phyloP scores from a whole-genome alignment of 2,113 vertebrate genomes.

The Diadophis punctatus region DNA sequence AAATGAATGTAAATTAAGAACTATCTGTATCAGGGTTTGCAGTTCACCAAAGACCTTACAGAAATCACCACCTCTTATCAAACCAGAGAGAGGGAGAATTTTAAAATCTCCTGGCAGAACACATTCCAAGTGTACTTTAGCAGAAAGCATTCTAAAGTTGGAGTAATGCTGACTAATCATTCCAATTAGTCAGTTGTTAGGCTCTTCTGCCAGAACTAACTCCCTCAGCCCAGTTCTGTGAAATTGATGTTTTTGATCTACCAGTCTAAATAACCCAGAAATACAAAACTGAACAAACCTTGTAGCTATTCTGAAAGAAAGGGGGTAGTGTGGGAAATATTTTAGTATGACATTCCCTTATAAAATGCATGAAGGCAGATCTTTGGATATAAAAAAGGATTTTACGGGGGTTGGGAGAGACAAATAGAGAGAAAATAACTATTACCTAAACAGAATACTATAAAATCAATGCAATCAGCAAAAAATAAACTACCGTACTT shows the following conservation, averaged over 20 bases:
- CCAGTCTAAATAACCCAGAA: not conserved
- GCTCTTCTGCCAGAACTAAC: not conserved
- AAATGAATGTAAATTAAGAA: not conserved
- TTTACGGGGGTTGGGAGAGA: not conserved
- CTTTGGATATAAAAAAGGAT: not conserved
- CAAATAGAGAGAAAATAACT: not conserved
- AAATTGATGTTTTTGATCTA: not conserved
- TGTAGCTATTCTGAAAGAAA: not conserved
- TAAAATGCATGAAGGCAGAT: not conserved
- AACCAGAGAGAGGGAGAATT: not conserved
- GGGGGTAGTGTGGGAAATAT: not conserved
- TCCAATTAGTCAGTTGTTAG: not conserved
- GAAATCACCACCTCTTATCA: not conserved
- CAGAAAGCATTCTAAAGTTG: not conserved
- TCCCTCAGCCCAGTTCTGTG: not conserved
- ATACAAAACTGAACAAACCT: not conserved
- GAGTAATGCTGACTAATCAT: not conserved
- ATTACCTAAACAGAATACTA: not conserved
- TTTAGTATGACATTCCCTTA: not conserved
- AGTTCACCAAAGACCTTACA: not conserved
- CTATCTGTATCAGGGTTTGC: not conserved
- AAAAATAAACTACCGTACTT: not conserved
- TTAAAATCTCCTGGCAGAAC: not conserved
- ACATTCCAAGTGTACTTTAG: not conserved
- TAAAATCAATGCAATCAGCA: not conserved